phyloP scores from a whole-genome alignment of 2,113 vertebrate genomes.

The Lepus americanus region DNA sequence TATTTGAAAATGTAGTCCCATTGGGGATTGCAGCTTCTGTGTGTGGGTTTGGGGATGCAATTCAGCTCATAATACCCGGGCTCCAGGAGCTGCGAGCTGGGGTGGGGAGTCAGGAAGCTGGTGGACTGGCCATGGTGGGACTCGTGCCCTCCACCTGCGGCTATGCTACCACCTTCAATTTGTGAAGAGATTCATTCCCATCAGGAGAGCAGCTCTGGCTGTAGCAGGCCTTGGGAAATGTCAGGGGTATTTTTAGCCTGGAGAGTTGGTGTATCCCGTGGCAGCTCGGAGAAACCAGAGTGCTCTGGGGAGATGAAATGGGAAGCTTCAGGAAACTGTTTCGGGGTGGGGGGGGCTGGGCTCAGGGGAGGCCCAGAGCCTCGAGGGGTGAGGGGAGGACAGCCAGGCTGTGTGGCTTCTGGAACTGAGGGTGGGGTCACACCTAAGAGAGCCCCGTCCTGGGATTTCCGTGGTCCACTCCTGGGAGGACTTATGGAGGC shows the following conservation, averaged over 20 bases:
- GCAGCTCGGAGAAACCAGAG: conserved; percentile 29
- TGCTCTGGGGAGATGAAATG: conserved; percentile 50
- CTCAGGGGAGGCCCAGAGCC: not conserved
- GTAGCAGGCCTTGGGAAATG: conserved; percentile 72
- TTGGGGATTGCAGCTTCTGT: not conserved
- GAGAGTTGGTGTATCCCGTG: conserved; percentile 25
- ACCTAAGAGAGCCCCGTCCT: not conserved
- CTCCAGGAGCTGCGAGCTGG: not conserved
- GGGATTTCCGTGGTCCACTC: not conserved
- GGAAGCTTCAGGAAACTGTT: conserved; percentile 33
- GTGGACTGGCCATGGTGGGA: not conserved
- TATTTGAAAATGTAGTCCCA: not conserved
- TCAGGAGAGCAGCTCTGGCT: conserved; percentile 6
- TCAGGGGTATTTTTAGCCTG: conserved; percentile 79
- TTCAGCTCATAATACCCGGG: not conserved
- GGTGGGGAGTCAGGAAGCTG: not conserved
- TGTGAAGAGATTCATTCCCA: not conserved
- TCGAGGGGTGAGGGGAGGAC: not conserved
- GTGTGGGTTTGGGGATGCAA: not conserved
- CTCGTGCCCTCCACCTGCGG: not conserved
- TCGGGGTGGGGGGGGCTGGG: conserved; percentile 27
- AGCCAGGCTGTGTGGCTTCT: not conserved
- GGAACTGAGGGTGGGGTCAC: not conserved
- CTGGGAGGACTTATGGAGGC: not conserved
- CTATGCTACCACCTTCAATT: not conserved